Percentiles rank a stretch among this genome's conserved stretches.
phyloP scores from a whole-genome alignment of 2,113 vertebrate genomes.

The Cheirogaleus medius region DNA sequence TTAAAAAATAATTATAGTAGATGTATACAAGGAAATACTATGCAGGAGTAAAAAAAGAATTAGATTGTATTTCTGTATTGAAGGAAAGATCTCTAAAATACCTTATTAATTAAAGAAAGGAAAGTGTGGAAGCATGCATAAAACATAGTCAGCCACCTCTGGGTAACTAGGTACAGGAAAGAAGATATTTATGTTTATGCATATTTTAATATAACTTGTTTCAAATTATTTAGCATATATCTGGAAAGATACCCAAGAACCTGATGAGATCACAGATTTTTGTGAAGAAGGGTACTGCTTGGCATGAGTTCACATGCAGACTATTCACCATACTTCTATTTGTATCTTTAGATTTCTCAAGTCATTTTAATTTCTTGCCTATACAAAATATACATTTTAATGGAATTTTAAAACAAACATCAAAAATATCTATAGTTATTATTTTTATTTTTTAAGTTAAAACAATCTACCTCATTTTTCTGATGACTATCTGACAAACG shows the following conservation, averaged over 20 bases:
- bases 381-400: background rate
- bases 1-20: background rate
- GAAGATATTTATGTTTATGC: background rate
- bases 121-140: background rate
- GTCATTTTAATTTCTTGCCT: background rate
- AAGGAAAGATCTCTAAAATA: background rate
- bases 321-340: background rate
- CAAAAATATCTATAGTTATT: background rate
- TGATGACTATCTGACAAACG: background rate
- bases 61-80: background rate
- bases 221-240: background rate
- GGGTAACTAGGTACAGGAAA: background rate
- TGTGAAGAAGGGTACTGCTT: background rate
- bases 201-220: background rate
- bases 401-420: background rate
- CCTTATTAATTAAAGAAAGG: background rate
- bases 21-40: background rate
- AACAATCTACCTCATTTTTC: background rate
- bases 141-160: background rate
- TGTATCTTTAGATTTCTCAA: slow-evolving; percentile 1
- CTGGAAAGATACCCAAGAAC: background rate
- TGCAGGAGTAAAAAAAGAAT: background rate
- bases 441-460: background rate
- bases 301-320: background rate
- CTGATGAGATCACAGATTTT: background rate